Percentiles rank a stretch among this genome's conserved stretches.
Evolutionary conservation across 2,113 vertebrate species (phyloP).

Genomic region (Saccopteryx bilineata): DNA sequence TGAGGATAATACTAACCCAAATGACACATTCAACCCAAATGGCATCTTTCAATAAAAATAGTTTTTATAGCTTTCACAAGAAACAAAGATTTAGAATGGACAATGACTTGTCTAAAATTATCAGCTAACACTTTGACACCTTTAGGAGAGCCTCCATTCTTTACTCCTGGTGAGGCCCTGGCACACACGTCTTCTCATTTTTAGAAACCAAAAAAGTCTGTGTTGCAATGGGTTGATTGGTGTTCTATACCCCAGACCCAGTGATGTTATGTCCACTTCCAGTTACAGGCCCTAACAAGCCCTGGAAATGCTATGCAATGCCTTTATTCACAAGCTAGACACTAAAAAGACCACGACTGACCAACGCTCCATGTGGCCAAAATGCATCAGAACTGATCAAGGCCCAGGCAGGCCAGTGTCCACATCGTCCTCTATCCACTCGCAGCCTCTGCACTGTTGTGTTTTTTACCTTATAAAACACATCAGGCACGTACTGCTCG

Average conservation of each 20-base stretch:
- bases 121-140: neutral
- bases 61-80: neutral
- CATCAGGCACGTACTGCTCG: conserved; percentile 98
- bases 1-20: neutral
- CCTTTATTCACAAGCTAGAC: neutral
- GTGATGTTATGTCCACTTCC: fast-evolving
- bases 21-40: neutral
- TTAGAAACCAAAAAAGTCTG: neutral
- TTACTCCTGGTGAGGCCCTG: neutral
- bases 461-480: conserved; percentile 96
- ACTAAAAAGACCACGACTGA: neutral
- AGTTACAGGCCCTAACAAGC: too few species aligned
- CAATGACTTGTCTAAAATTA: fast-evolving
- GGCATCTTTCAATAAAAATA: fast-evolving
- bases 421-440: neutral
- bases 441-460: fast-evolving
- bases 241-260: neutral
- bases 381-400: neutral
- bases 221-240: fast-evolving
- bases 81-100: neutral
- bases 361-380: neutral
- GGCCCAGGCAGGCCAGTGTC: neutral
- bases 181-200: fast-evolving
- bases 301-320: neutral
- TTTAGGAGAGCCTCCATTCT: neutral